phyloP scores from a whole-genome alignment of 2,888 invertebrate species.

The Brachyptera risi region DNA sequence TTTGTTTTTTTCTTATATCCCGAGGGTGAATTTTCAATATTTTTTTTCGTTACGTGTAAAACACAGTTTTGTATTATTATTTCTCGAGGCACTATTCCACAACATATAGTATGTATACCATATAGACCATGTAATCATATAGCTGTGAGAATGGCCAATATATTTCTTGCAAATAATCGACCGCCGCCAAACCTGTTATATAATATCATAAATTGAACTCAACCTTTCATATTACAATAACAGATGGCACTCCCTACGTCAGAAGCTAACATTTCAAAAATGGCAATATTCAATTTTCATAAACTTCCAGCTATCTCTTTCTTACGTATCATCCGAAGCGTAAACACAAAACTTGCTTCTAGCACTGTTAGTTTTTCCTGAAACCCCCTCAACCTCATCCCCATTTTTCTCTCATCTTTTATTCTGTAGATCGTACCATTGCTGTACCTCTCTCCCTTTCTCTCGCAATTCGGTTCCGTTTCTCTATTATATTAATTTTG shows the following conservation, averaged over 20 bases:
- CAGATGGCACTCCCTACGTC: constrained; percentile 11
- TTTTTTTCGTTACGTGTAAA: no score
- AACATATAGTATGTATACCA: no score
- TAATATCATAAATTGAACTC: neutral
- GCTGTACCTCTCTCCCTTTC: constrained; percentile 4
- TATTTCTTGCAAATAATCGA: neutral
- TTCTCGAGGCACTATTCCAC: neutral
- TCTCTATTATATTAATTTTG: constrained; percentile 33
- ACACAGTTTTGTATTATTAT: no score
- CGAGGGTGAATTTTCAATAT: neutral
- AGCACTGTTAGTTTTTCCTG: constrained; percentile 16
- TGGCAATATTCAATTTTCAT: constrained; percentile 18
- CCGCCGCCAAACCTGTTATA: constrained; percentile 1
- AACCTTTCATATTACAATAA: neutral
- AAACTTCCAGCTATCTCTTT: constrained; percentile 8
- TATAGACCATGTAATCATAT: constrained; percentile 8
- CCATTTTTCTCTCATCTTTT: constrained; percentile 15
- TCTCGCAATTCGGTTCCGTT: neutral
- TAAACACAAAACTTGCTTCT: constrained; percentile 5
- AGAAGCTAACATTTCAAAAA: constrained; percentile 8
- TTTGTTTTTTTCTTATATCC: neutral
- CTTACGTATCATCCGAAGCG: constrained; percentile 5
- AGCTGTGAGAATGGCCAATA: constrained; percentile 10
- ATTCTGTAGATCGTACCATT: constrained; percentile 12
- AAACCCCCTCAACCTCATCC: constrained; percentile 15